These are phyloP conservation scores for Zoroaster sp. DNA, from an alignment of 53 echinoderm and acorn worm species.

Conservation along the genomic window DNA sequence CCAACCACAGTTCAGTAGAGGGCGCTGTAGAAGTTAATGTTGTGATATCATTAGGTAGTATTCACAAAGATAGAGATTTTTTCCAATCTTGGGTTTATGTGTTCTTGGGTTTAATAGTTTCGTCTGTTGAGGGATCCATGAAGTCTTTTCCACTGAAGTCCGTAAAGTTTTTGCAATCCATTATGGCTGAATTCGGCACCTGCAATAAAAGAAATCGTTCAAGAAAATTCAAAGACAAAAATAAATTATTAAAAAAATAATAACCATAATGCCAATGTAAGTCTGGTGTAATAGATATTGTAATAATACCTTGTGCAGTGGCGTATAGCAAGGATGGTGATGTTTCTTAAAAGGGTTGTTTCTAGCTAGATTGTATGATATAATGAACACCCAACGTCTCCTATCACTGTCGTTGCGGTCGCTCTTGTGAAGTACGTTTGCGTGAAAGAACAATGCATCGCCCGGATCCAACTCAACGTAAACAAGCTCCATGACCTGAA, in stretches of 20 bases:
- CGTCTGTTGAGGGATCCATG: conserved; percentile 55
- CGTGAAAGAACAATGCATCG: conserved; percentile 83
- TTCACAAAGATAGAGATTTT: not conserved
- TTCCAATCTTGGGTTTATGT: not conserved
- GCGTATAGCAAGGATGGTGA: conserved; percentile 81
- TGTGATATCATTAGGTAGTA: not conserved
- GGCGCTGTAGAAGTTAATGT: too few relatives aligned
- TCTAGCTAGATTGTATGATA: conserved; percentile 74
- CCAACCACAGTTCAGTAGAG: too few relatives aligned
- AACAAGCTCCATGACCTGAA: conserved; percentile 44
- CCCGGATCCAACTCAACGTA: conserved; percentile 72
- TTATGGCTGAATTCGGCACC: conserved; percentile 67
- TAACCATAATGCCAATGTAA: too few relatives aligned
- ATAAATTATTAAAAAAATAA: too few relatives aligned
- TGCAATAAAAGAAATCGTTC: not conserved
- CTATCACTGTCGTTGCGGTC: conserved; percentile 74
- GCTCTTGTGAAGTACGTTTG: conserved; percentile 78
- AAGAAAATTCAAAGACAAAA: not conserved
- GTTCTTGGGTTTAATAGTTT: conserved; percentile 42
- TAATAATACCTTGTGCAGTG: conserved; percentile 66
- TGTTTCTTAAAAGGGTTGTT: conserved; percentile 78
- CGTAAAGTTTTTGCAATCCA: conserved; percentile 57
- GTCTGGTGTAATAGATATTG: too few relatives aligned
- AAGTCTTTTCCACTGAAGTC: conserved; percentile 81
- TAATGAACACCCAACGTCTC: conserved; percentile 72